Evolutionary conservation across 1,140 invertebrate species (phyloP).

Genomic region (Probaryconus sp.): DNA sequence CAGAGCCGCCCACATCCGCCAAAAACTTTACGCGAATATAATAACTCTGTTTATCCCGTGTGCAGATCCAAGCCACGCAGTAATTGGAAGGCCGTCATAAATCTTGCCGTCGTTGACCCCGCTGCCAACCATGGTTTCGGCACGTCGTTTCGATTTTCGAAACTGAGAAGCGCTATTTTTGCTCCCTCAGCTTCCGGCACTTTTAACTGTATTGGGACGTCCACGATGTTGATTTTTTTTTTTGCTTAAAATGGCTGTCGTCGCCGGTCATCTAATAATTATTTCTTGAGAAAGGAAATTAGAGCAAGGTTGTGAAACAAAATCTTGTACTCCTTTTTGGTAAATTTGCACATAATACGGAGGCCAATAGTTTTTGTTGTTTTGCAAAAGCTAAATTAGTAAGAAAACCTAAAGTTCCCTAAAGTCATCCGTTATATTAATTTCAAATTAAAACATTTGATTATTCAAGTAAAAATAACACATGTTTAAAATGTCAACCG

Average conservation of each 20-base stretch:
- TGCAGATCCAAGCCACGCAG: slow-evolving; percentile 34
- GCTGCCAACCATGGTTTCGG: slow-evolving; percentile 40
- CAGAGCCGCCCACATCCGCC: slow-evolving; percentile 58
- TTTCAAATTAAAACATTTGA: no score
- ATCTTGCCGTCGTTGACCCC: slow-evolving; percentile 56
- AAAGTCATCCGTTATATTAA: no score
- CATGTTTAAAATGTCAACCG: no score
- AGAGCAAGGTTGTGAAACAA: background rate
- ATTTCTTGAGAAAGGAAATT: slow-evolving; percentile 30
- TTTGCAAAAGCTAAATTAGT: no score
- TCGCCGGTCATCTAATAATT: slow-evolving; percentile 25
- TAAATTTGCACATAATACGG: no score
- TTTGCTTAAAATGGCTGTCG: slow-evolving; percentile 12
- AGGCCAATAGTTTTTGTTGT: no score
- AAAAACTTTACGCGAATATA: slow-evolving; percentile 56
- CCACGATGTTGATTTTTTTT: slow-evolving; percentile 25
- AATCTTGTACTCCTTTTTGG: no score
- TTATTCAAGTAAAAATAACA: no score
- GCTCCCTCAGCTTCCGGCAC: slow-evolving; percentile 45
- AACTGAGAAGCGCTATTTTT: slow-evolving; percentile 25
- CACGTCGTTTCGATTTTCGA: slow-evolving; percentile 25
- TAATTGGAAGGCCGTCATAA: slow-evolving; percentile 58
- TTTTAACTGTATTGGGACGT: slow-evolving; percentile 28
- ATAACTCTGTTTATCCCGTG: slow-evolving; percentile 56
- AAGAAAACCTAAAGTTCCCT: no score